Conservation (phyloP, 1,140 invertebrate species). For the Agrilus planipennis region DNA sequence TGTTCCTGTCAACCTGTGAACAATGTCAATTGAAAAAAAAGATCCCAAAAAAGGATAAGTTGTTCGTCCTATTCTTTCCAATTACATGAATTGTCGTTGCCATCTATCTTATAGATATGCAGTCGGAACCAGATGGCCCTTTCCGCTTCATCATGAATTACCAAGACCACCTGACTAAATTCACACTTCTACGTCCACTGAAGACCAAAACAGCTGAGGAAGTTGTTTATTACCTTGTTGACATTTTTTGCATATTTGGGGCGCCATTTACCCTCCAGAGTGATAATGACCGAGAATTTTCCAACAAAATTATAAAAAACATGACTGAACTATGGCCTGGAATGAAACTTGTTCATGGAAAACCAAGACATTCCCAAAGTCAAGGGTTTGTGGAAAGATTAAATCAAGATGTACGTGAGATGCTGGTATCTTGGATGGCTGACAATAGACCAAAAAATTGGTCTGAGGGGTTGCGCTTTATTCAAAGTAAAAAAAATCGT, state of each 20-base stretch:
- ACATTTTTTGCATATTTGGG: slow-evolving; percentile 28
- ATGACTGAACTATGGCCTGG: slow-evolving; percentile 18
- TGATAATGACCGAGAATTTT: slow-evolving; percentile 31
- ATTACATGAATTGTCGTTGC: slow-evolving; percentile 10
- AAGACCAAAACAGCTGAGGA: slow-evolving; percentile 20
- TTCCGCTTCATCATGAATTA: slow-evolving; percentile 36
- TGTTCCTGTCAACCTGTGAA: too few species aligned
- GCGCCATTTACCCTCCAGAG: slow-evolving; percentile 28
- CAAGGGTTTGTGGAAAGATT: slow-evolving; percentile 29
- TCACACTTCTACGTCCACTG: slow-evolving; percentile 22
- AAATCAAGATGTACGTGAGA: slow-evolving; percentile 26
- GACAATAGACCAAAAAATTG: slow-evolving; percentile 24
- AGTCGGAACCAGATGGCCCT: slow-evolving; percentile 29
- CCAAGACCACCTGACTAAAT: slow-evolving; percentile 37
- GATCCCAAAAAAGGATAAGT: too few species aligned
- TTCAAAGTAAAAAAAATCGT: slow-evolving; percentile 30
- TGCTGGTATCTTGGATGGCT: slow-evolving; percentile 22
- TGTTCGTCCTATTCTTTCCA: not conserved
- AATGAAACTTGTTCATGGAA: slow-evolving; percentile 27
- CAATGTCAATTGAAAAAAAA: too few species aligned
- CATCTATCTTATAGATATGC: slow-evolving; percentile 37
- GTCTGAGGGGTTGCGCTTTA: slow-evolving; percentile 21
- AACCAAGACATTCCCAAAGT: slow-evolving; percentile 28
- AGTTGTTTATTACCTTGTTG: slow-evolving; percentile 17
- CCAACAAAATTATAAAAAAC: slow-evolving; percentile 18